A percentile compares a stretch with the other conserved stretches of the same genome.
These are phyloP conservation scores for Bombyx huttoni DNA, from an alignment of 2,888 invertebrate genomes.

Conservation along the genomic window DNA sequence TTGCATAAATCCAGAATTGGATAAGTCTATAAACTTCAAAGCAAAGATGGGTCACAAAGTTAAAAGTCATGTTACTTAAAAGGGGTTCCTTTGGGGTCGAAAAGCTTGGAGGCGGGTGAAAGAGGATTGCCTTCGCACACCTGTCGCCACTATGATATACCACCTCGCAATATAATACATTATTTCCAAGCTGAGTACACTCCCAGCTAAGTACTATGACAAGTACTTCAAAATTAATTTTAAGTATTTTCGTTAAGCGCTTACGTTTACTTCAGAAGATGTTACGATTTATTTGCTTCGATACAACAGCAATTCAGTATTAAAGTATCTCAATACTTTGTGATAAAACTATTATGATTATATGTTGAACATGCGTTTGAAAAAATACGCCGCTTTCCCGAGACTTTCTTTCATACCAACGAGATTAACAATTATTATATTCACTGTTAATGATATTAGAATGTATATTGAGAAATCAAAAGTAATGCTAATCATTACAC, in stretches of 20 bases:
- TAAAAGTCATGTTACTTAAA: constrained; percentile 72
- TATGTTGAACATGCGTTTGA: no score
- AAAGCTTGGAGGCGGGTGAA: constrained; percentile 48
- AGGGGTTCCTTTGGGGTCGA: constrained; percentile 57
- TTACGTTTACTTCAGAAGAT: background rate
- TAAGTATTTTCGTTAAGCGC: background rate
- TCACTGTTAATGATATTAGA: no score
- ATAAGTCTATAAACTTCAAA: constrained; percentile 58
- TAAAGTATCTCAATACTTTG: background rate
- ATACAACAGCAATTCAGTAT: background rate
- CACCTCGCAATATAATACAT: constrained; percentile 31
- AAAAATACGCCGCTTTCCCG: no score
- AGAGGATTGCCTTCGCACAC: constrained; percentile 59
- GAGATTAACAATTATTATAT: no score
- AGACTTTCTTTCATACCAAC: no score
- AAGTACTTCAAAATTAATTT: background rate
- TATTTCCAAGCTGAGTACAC: constrained; percentile 12
- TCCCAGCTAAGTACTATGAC: background rate
- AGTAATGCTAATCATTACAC: no score
- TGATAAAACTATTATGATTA: background rate
- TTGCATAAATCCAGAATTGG: constrained; percentile 37
- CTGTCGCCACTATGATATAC: constrained; percentile 46
- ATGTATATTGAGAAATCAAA: no score
- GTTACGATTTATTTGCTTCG: no score
- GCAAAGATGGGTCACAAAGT: constrained; percentile 68